Evolutionary conservation across 1,140 invertebrate genomes (phyloP).

Genomic region (Bemisia tabaci): DNA sequence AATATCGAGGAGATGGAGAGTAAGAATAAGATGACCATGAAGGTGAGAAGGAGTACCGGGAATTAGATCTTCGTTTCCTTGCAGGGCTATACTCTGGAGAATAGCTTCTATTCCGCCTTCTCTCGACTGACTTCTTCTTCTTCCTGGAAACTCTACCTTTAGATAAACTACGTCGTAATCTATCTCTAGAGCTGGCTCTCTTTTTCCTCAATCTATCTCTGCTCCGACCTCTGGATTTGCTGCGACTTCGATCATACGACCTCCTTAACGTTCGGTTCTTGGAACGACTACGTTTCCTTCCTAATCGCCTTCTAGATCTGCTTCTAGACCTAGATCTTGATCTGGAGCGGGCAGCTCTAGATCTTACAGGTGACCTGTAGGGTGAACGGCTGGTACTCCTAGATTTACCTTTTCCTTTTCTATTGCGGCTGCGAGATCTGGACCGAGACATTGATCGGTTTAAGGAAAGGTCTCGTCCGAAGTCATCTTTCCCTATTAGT

Average conservation of each 20-base stretch:
- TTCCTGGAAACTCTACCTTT: conserved; percentile 19
- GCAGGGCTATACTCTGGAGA: not conserved
- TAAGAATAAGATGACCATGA: not conserved
- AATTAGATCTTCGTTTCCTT: not conserved
- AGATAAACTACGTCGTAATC: not conserved
- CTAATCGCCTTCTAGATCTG: conserved; percentile 17
- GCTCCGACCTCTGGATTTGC: conserved; percentile 31
- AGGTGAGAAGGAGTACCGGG: not conserved
- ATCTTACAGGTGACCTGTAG: conserved; percentile 23
- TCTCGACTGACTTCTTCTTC: conserved; percentile 22
- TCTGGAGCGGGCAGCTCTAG: conserved; percentile 17
- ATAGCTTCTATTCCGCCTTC: not conserved
- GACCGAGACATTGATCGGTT: conserved; percentile 27
- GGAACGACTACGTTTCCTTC: conserved; percentile 20
- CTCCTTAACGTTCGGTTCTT: conserved; percentile 19
- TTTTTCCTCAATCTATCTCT: conserved; percentile 31
- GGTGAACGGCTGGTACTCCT: conserved; percentile 27
- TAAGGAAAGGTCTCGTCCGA: conserved; percentile 52
- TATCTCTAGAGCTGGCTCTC: conserved; percentile 31
- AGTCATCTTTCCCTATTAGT: conserved; percentile 53
- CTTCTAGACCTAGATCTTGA: conserved; percentile 20
- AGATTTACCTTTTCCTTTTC: conserved; percentile 19
- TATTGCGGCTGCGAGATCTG: conserved; percentile 1
- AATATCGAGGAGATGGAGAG: not conserved
- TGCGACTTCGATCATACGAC: conserved; percentile 15